A percentile compares a stretch with the other conserved stretches of the same genome.
These are phyloP conservation scores for Tragelaphus strepsiceros DNA, from an alignment of 2,113 vertebrate genomes.

Conservation along the genomic window DNA sequence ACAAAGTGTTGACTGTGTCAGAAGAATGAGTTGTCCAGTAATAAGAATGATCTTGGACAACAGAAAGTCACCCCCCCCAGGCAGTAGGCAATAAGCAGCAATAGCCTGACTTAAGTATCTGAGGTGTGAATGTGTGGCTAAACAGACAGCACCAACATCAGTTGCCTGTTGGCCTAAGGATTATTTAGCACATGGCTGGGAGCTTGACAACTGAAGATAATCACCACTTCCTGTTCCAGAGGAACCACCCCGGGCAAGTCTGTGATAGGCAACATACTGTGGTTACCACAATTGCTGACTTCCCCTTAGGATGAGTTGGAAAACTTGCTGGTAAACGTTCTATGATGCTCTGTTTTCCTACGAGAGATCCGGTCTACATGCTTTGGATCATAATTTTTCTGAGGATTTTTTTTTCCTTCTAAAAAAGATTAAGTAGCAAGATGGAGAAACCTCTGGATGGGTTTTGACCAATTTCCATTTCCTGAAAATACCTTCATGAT, in stretches of 20 bases:
- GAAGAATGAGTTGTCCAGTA: not conserved
- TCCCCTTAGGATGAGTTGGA: not conserved
- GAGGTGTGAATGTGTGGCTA: not conserved
- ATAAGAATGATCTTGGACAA: not conserved
- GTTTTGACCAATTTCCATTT: not conserved
- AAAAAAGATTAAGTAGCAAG: not conserved
- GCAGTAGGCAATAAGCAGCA: not conserved
- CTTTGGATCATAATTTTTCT: not conserved
- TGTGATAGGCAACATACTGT: not conserved
- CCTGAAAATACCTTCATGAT: not conserved
- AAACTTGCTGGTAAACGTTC: not conserved
- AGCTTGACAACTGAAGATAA: not conserved
- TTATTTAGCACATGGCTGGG: not conserved
- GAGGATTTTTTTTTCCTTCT: not conserved
- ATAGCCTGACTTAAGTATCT: not conserved
- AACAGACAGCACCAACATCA: not conserved
- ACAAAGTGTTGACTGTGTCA: not conserved
- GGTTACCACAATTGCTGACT: not conserved
- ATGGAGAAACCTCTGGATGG: not conserved
- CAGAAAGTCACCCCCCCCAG: not conserved
- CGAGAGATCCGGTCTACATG: not conserved
- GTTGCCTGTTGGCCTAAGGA: not conserved
- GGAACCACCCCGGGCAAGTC: not conserved
- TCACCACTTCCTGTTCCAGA: not conserved
- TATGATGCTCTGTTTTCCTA: not conserved